Conservation (phyloP, 2,888 invertebrate species). For the Pimpla rufipes region DNA sequence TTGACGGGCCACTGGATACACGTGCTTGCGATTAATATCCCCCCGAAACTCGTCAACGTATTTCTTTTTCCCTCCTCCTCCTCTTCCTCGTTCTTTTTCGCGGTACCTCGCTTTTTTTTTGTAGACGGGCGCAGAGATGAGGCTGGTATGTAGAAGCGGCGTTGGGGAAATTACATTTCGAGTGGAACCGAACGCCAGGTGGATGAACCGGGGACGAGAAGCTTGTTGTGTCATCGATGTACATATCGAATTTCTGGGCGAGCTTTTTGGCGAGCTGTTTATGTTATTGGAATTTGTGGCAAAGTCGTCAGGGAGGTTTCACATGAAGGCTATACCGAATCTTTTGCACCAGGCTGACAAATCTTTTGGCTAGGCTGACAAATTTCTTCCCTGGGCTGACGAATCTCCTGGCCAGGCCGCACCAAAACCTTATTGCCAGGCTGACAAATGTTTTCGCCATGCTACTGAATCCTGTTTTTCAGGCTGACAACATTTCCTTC, state of each 20-base stretch:
- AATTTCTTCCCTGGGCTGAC: too few species aligned
- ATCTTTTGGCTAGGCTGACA: too few species aligned
- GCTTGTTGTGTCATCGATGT: background rate
- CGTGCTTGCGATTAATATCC: slow-evolving; percentile 47
- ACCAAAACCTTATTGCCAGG: too few species aligned
- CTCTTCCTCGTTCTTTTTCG: background rate
- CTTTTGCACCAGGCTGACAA: too few species aligned
- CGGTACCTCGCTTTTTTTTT: background rate
- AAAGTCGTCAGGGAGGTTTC: background rate
- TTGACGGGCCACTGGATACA: slow-evolving; percentile 56
- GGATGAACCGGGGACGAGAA: background rate
- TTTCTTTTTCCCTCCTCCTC: slow-evolving; percentile 39
- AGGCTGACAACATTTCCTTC: too few species aligned
- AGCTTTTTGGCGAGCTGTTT: background rate
- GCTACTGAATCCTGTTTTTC: too few species aligned
- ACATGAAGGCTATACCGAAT: too few species aligned
- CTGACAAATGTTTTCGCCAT: too few species aligned
- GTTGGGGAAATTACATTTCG: slow-evolving; percentile 25
- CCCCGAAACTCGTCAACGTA: slow-evolving; percentile 56
- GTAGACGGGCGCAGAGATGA: slow-evolving; percentile 31
- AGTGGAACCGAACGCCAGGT: background rate
- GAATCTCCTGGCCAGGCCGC: too few species aligned
- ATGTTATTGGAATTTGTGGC: background rate
- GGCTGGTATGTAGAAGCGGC: background rate
- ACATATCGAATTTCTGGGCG: background rate